These are phyloP conservation scores for Odontomyia ornata DNA, from an alignment of 2,888 invertebrate species.

Conservation along the genomic window DNA sequence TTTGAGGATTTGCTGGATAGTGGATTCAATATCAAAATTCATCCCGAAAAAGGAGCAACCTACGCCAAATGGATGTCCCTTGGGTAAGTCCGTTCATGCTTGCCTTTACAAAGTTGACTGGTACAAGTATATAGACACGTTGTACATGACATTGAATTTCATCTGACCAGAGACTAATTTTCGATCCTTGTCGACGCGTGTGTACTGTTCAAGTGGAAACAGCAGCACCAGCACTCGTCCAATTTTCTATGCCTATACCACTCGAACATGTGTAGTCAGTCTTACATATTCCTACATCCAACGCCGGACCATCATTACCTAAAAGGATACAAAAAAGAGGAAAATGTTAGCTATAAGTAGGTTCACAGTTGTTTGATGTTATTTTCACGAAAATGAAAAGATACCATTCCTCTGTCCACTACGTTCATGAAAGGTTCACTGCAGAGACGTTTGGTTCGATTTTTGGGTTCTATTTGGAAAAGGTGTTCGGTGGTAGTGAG, in stretches of 20 bases:
- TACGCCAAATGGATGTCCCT: slow-evolving; percentile 77
- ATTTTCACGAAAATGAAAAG: neutral
- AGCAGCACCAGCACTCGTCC: neutral
- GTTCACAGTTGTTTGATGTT: neutral
- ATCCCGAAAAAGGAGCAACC: slow-evolving; percentile 79
- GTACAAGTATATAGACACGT: neutral
- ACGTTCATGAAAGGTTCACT: neutral
- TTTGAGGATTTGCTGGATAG: slow-evolving; percentile 86
- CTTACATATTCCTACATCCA: neutral
- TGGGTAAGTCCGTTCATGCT: slow-evolving; percentile 64
- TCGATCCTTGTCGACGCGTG: slow-evolving; percentile 8
- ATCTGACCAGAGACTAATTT: slow-evolving; percentile 5
- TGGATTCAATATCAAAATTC: slow-evolving; percentile 74
- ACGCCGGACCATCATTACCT: neutral
- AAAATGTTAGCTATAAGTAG: slow-evolving; percentile 6
- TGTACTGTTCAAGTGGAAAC: neutral
- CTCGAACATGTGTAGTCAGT: neutral
- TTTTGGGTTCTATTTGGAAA: neutral
- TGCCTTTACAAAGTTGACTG: neutral
- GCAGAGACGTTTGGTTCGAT: neutral
- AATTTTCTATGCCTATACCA: neutral
- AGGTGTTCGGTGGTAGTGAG: neutral
- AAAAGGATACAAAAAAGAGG: slow-evolving; percentile 23
- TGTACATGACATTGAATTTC: neutral
- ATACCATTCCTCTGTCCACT: neutral